A percentile compares a stretch with the other conserved stretches of the same genome.
These are phyloP conservation scores for Drosophila oshimai DNA, from an alignment of 1,140 invertebrate genomes.

Conservation along the genomic window DNA sequence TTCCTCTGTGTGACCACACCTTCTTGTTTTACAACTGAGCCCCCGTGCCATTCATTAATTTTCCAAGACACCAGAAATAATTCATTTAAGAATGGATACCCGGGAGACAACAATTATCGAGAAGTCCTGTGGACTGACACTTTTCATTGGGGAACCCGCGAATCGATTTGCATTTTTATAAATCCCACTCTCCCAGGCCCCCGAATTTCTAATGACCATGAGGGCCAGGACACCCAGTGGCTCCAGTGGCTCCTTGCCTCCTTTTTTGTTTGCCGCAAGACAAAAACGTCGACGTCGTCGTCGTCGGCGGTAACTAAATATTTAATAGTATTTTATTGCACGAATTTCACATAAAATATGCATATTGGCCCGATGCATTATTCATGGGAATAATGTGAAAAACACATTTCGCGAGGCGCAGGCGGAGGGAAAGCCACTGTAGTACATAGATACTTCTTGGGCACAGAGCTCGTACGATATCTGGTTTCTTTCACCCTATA, in stretches of 20 bases:
- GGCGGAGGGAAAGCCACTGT: conserved; percentile 6
- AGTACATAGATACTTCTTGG: conserved; percentile 29
- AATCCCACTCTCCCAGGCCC: conserved; percentile 16
- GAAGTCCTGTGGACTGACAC: conserved; percentile 17
- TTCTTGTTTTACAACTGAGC: conserved; percentile 59
- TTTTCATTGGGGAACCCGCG: conserved; percentile 12
- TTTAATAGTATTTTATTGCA: conserved; percentile 82
- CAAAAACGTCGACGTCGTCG: conserved; percentile 29
- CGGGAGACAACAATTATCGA: conserved; percentile 27
- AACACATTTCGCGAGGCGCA: conserved; percentile 62
- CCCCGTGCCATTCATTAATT: conserved; percentile 76
- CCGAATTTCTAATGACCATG: conserved; percentile 33
- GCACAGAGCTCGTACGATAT: conserved; percentile 12
- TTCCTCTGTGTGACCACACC: conserved; percentile 15
- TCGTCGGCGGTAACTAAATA: conserved; percentile 69
- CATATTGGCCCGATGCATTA: conserved; percentile 80
- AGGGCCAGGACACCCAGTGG: conserved; percentile 11
- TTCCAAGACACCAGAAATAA: conserved; percentile 78
- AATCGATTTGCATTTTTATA: conserved; percentile 49
- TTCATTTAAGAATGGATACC: conserved; percentile 66
- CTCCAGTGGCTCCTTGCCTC: not conserved
- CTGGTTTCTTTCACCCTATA: conserved; percentile 32
- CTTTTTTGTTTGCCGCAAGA: conserved; percentile 30
- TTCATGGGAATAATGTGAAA: conserved; percentile 81
- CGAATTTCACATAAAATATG: conserved; percentile 82